Evolutionary conservation across 2,113 vertebrate species (phyloP).

Genomic region (Plestiodon gilberti): DNA sequence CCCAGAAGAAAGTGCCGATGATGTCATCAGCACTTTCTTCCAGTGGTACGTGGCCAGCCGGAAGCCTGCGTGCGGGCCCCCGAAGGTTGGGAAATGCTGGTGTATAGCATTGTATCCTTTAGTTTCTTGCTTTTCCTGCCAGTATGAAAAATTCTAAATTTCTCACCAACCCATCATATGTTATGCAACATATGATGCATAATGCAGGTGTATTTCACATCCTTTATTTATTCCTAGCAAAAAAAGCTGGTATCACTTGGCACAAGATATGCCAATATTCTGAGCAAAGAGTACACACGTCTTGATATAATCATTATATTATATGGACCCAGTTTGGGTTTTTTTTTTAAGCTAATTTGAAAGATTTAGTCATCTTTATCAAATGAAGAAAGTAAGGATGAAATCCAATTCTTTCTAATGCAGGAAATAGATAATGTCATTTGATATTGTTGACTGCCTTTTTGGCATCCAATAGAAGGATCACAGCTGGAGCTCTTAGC

Average conservation of each 20-base stretch:
- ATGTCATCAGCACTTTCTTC: too few relatives aligned
- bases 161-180: neutral
- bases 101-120: neutral
- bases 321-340: neutral
- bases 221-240: neutral
- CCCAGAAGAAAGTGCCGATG: too few relatives aligned
- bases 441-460: conserved; percentile 40
- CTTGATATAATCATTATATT: neutral
- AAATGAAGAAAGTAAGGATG: conserved; percentile 13
- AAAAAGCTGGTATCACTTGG: neutral
- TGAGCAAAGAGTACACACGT: neutral
- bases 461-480: conserved; percentile 22
- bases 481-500: conserved; percentile 43
- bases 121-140: neutral
- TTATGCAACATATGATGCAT: neutral
- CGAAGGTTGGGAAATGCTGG: too few relatives aligned
- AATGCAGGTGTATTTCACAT: neutral
- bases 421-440: conserved; percentile 27
- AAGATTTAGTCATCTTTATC: conserved; percentile 24
- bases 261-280: neutral
- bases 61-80: too few relatives aligned
- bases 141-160: neutral
- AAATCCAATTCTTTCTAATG: conserved; percentile 30
- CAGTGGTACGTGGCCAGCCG: too few relatives aligned
- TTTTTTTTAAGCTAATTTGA: neutral